A percentile compares a stretch with the other conserved stretches of the same genome.
These are phyloP conservation scores for Bergia puertoricense DNA, from an alignment of 92 coral and sea anemone genomes.

Conservation along the genomic window DNA sequence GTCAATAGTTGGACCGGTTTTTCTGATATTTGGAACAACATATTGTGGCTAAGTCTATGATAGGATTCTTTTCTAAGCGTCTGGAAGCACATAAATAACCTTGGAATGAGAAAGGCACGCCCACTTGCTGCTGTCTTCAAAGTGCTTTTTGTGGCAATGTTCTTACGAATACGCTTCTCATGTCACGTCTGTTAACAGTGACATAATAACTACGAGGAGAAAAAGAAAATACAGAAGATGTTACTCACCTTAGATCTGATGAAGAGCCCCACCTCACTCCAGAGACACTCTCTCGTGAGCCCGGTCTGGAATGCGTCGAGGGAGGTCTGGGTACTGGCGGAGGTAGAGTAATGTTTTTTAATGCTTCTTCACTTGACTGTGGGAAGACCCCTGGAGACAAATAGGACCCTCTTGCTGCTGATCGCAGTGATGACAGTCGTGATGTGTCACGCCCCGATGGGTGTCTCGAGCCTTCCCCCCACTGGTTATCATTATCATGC, in stretches of 20 bases:
- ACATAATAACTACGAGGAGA: neutral
- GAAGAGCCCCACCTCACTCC: conserved; percentile 38
- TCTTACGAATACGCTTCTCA: too few relatives aligned
- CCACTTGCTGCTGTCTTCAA: too few relatives aligned
- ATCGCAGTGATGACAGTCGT: conserved; percentile 3
- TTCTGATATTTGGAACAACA: too few relatives aligned
- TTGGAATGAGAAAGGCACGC: too few relatives aligned
- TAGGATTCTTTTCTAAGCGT: too few relatives aligned
- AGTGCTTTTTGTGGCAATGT: too few relatives aligned
- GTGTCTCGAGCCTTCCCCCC: neutral
- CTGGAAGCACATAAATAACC: too few relatives aligned
- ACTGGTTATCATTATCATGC: neutral
- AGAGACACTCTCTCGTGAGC: conserved; percentile 43
- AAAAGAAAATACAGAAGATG: neutral
- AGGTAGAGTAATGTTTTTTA: conserved; percentile 59
- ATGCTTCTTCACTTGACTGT: conserved; percentile 26
- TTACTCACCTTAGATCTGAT: conserved; percentile 33
- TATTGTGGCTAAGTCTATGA: too few relatives aligned
- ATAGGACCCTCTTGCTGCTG: conserved; percentile 6
- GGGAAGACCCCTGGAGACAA: neutral
- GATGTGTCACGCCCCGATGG: conserved; percentile 17
- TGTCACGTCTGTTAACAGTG: too few relatives aligned
- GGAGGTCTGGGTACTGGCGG: conserved; percentile 68
- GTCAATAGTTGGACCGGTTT: too few relatives aligned
- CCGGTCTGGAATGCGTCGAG: conserved; percentile 62